Conservation (phyloP, 2,888 invertebrate species). For the Ectobius pallidus region DNA sequence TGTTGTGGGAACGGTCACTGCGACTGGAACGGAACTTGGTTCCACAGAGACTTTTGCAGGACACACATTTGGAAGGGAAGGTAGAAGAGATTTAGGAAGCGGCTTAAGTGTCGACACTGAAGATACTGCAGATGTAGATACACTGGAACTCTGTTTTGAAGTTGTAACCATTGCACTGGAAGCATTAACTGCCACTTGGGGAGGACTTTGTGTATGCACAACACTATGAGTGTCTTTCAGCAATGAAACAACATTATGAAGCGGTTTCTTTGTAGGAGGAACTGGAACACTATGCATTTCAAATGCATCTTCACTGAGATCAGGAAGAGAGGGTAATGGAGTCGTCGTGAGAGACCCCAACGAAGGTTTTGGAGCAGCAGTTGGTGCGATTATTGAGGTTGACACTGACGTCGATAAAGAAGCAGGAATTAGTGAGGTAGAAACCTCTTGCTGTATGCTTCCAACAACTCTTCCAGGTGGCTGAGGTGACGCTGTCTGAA, state of each 20-base stretch:
- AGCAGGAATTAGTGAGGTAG: not conserved
- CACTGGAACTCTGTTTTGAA: not conserved
- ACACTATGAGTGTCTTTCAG: not conserved
- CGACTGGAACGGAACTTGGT: not conserved
- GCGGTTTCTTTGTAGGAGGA: not conserved
- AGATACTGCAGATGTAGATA: not conserved
- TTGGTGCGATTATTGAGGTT: not conserved
- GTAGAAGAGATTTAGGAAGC: not conserved
- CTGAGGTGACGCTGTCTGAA: not conserved
- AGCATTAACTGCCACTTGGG: not conserved
- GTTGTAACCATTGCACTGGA: not conserved
- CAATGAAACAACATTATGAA: not conserved
- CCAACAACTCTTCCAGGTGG: conserved; percentile 10
- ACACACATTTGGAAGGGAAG: not conserved
- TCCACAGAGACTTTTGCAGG: not conserved
- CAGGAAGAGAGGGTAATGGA: conserved; percentile 9
- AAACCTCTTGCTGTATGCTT: not conserved
- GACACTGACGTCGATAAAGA: not conserved
- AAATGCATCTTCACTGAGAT: not conserved
- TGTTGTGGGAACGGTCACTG: too few relatives aligned
- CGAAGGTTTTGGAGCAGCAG: not conserved
- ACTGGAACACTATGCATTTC: not conserved
- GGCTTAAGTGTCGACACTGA: not conserved
- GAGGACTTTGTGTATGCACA: not conserved
- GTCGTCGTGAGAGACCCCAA: not conserved